Conservation (phyloP, 53 echinoderm and acorn worm genomes). For the Temnopleurus reevesii region DNA sequence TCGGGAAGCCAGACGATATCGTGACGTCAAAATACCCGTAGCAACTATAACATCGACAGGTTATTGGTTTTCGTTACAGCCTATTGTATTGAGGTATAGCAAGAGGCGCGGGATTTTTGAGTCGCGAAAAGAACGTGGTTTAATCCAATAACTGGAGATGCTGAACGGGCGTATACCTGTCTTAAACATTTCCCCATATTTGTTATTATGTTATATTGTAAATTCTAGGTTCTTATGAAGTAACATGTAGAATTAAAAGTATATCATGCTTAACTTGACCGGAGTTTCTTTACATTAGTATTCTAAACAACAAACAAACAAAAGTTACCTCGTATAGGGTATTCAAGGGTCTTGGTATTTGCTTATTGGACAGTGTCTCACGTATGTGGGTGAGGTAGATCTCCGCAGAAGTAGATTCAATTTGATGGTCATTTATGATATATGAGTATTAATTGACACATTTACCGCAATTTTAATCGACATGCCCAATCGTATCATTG, state of each 20-base stretch:
- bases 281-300: not conserved
- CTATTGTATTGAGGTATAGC: not conserved
- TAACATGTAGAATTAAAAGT: not conserved
- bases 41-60: not conserved
- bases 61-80: not conserved
- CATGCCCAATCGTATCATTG: not conserved
- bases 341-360: too few relatives aligned
- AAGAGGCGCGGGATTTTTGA: conserved; percentile 14
- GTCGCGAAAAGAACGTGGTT: not conserved
- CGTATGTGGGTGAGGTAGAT: too few relatives aligned
- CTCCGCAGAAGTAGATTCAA: too few relatives aligned
- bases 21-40: conserved; percentile 13
- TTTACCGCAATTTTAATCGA: too few relatives aligned
- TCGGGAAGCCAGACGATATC: not conserved
- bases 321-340: too few relatives aligned
- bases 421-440: not conserved
- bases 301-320: too few relatives aligned
- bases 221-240: not conserved
- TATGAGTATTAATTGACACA: not conserved
- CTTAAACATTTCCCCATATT: too few relatives aligned
- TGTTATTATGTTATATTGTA: not conserved
- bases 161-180: too few relatives aligned
- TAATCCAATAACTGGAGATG: not conserved
- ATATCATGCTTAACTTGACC: not conserved
- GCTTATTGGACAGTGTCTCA: too few relatives aligned